Conservation (phyloP, 2,797 vertebrate species). For the Linurgus olivaceus region DNA sequence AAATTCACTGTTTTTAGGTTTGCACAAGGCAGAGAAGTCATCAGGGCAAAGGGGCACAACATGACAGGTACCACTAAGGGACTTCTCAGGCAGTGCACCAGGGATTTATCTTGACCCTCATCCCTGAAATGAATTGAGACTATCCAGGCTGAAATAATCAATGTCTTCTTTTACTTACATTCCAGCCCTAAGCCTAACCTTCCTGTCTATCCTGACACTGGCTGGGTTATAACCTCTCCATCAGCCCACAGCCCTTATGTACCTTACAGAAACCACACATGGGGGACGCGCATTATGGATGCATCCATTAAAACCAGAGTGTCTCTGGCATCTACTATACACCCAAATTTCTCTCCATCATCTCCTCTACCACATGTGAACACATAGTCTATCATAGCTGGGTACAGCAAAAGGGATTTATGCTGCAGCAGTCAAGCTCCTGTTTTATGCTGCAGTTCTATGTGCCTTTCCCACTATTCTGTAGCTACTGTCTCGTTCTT, state of each 20-base stretch:
- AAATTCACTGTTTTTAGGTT: neutral
- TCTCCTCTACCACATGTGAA: neutral
- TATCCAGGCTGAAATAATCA: neutral
- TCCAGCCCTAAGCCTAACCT: neutral
- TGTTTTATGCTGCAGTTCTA: neutral
- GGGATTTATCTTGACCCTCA: neutral
- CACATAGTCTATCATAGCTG: neutral
- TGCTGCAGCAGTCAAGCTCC: neutral
- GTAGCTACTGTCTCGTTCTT: neutral
- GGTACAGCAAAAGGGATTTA: neutral
- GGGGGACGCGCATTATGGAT: accelerated
- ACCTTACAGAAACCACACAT: neutral
- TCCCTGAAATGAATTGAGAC: neutral
- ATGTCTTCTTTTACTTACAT: neutral
- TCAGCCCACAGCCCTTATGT: neutral
- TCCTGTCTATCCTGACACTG: neutral
- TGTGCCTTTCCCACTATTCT: neutral
- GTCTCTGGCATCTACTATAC: neutral
- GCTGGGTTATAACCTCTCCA: neutral
- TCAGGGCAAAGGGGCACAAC: neutral
- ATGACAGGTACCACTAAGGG: neutral
- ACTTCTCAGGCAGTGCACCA: neutral
- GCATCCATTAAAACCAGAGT: neutral
- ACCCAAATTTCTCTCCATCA: neutral
- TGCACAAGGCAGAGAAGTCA: neutral